Evolutionary conservation across 2,797 vertebrate species (phyloP).

Genomic region (Anguilla obscura): DNA sequence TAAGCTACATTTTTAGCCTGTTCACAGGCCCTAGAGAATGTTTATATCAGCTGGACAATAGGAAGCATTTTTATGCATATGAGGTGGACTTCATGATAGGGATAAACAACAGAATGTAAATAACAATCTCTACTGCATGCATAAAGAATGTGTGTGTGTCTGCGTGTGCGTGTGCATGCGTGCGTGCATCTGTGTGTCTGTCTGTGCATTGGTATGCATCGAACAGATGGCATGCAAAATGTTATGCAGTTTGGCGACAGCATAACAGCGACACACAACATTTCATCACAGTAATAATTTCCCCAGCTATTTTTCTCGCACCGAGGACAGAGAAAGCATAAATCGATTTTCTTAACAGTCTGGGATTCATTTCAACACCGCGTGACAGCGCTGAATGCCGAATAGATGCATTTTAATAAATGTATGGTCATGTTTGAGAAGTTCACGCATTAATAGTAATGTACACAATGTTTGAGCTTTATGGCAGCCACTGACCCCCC

Average conservation of each 20-base stretch:
- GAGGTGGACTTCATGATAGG: background rate
- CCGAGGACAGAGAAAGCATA: background rate
- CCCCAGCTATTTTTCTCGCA: background rate
- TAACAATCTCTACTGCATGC: background rate
- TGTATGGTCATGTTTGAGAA: slow-evolving; percentile 11
- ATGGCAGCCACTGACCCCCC: slow-evolving; percentile 24
- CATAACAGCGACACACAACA: background rate
- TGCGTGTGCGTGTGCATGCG: background rate
- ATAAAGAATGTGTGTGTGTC: background rate
- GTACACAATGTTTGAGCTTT: slow-evolving; percentile 33
- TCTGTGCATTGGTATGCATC: background rate
- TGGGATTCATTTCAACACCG: background rate
- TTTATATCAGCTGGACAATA: background rate
- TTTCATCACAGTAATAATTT: background rate
- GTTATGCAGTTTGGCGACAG: background rate
- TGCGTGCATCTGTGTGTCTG: background rate
- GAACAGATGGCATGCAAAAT: background rate
- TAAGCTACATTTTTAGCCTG: background rate
- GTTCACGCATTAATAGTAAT: slow-evolving; percentile 32
- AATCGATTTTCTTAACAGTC: background rate
- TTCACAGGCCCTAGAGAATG: background rate
- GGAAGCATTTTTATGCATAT: background rate
- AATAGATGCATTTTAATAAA: background rate
- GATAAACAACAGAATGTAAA: background rate
- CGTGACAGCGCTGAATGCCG: background rate